Evolutionary conservation across 1,140 invertebrate genomes (phyloP), one percentile per base, ranked within the genome.

Genomic region (Dendroctonus valens): DNA sequence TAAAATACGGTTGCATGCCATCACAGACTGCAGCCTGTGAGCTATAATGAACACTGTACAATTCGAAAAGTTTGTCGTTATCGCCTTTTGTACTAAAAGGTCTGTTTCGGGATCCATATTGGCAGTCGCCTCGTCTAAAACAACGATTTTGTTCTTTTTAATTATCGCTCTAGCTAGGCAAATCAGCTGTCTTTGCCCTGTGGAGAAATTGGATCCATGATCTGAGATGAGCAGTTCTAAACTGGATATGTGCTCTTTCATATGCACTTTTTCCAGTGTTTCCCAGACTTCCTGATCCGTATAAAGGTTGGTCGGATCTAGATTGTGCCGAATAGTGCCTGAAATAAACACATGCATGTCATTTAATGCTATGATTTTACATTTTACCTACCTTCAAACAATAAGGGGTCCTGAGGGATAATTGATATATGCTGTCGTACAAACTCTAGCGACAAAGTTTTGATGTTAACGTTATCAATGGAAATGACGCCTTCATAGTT

Each of bases 361-460:
- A 11, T 46, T 46, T 83, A 7, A 91, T 79, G 3, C 51, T 52
- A 91, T 79, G 3, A 41, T 52, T 15, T 48, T 5, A 53, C 14
- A 12, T 26, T 40, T n/a, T 26, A 15, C 61, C 80, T 81, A 50
- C 85, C 85, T 11, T 79, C 79, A 70, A 96, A 96, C 0, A 96
- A 77, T 12, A 96, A 87, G 0, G 94, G 93, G 71, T 91, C 92
- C 78, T 96, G 92, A 2, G 92, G 91, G 64, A 94, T 92, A 40
- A 93, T 92, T 15, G 91, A 89, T 38, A 94, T 86, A 65, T 86
- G 85, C n/a, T 83, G 83, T n/a, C 92, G 81, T 2, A 94, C 75
- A 70, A 89, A 86, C 67, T 90, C 84, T 5, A 94, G 78, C 0
- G 88, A 86, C 46, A 93, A 77, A 14, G 80, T 79, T 6, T 78